These are phyloP conservation scores for Axea sp. DNA, from an alignment of 2,888 invertebrate genomes.

Conservation along the genomic window DNA sequence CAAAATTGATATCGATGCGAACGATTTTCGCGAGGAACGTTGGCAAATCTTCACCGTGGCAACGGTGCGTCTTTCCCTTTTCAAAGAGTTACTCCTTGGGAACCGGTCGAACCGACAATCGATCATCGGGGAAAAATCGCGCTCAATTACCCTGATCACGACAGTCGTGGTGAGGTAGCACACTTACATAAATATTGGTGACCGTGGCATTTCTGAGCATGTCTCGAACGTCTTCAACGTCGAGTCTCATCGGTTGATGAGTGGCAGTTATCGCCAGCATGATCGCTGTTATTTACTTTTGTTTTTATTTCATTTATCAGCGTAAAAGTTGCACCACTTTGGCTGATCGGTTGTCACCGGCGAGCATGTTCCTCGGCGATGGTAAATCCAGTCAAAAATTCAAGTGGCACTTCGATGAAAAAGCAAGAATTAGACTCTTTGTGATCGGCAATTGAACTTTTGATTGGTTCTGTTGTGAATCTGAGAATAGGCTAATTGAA, in stretches of 20 bases:
- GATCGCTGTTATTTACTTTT: slow-evolving; percentile 62
- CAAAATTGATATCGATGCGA: slow-evolving; percentile 21
- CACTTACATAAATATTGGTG: slow-evolving; percentile 78
- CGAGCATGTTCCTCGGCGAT: slow-evolving; percentile 14
- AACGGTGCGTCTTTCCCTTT: slow-evolving; percentile 4
- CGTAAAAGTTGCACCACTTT: slow-evolving; percentile 19
- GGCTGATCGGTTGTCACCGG: slow-evolving; percentile 18
- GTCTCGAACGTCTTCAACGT: slow-evolving; percentile 77
- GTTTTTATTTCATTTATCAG: slow-evolving; percentile 28
- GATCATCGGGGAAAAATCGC: slow-evolving; percentile 24
- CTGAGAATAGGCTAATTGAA: slow-evolving; percentile 7
- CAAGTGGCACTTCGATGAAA: slow-evolving; percentile 8
- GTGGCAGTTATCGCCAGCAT: slow-evolving; percentile 76
- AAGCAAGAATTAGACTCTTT: slow-evolving; percentile 1
- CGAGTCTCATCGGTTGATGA: slow-evolving; percentile 74
- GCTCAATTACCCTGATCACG: slow-evolving; percentile 40
- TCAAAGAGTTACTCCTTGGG: slow-evolving; percentile 7
- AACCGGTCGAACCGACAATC: slow-evolving; percentile 15
- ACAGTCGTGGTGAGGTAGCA: slow-evolving; percentile 25
- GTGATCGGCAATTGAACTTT: slow-evolving; percentile 1
- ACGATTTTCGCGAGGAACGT: slow-evolving; percentile 15
- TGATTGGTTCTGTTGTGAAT: slow-evolving; percentile 17
- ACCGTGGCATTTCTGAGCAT: slow-evolving; percentile 77
- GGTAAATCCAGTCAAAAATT: slow-evolving; percentile 23
- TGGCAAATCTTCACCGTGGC: slow-evolving; percentile 13